Evolutionary conservation across 2,797 vertebrate genomes (phyloP), one percentile per base, ranked within the genome.

Genomic region (Eulemur rubriventer): DNA sequence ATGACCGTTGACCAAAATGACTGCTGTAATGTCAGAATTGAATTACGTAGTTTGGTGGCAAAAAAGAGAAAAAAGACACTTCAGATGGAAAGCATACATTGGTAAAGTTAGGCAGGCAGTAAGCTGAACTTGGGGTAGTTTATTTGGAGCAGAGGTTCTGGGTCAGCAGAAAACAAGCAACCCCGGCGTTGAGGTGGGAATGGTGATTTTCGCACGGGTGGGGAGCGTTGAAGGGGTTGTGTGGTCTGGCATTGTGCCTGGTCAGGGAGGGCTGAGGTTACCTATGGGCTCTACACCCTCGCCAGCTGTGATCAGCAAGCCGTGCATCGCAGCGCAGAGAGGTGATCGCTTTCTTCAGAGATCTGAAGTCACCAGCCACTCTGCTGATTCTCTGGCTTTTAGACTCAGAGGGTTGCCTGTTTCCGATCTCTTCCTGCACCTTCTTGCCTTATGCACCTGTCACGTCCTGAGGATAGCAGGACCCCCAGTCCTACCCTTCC

Each of bases 191-290:
- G 78, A 12, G 43, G n/a, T 41, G 35, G 35, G 17, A 63, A 73
- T 26, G 7, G 17, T 52, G 50, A 43, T 38, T 57, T 83, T 61
- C 14, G 50, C 13, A 28, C 11, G 10, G 38, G 12, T 0, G 2
- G 38, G 43, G 7, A 4, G 46, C 11, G 30, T 0, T 35, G 26
- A 8, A 5, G 16, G n/a, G 14, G 2, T 13, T 2, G 0, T 52
- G 20, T 13, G 35, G 11, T 18, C 41, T 52, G 63, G 72, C 38
- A 18, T 35, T 65, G 18, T 1, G 3, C 18, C 11, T 5, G 33
- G 33, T 46, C 38, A 13, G 46, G 28, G 28, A 63, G 38, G 33
- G 14, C 12, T 10, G 16, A 35, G 8, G 14, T 55, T n/a, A 41
- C 16, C 33, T 1, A 4, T 7, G 35, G 72, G 35, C 35, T 76